Percentiles rank a stretch among this genome's conserved stretches.
phyloP scores from a whole-genome alignment of 2,888 invertebrate species.

The Athalia cordata region DNA sequence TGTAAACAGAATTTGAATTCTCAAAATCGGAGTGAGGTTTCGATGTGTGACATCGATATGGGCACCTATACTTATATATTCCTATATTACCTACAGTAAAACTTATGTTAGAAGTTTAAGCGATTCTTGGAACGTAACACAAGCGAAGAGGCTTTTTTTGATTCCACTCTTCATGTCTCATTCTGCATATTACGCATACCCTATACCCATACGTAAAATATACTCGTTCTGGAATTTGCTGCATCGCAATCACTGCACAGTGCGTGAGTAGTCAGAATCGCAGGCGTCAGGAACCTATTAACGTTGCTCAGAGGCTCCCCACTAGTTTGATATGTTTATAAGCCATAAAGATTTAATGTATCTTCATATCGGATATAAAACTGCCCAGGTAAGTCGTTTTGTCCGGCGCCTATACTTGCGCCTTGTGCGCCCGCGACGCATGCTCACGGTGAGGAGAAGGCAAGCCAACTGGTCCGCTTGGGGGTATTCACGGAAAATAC shows the following conservation, averaged over 20 bases:
- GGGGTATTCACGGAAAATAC: conserved; percentile 15
- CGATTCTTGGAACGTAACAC: neutral
- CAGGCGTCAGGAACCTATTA: conserved; percentile 18
- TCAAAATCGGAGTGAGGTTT: too few species aligned
- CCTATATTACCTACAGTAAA: neutral
- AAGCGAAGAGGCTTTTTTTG: neutral
- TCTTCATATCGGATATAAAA: conserved; percentile 40
- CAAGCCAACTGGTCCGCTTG: conserved; percentile 17
- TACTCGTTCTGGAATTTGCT: too few species aligned
- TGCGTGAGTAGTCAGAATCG: conserved; percentile 9
- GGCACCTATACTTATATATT: neutral
- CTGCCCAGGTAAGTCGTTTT: conserved; percentile 38
- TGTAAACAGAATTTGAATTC: too few species aligned
- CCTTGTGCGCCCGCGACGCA: neutral
- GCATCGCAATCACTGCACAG: neutral
- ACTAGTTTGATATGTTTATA: conserved; percentile 38
- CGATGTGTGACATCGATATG: too few species aligned
- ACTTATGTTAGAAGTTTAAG: neutral
- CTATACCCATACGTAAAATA: neutral
- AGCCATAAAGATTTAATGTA: conserved; percentile 34
- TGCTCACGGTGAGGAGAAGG: neutral
- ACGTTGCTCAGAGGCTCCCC: conserved; percentile 20
- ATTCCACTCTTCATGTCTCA: conserved; percentile 12
- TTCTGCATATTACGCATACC: neutral
- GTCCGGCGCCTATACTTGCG: conserved; percentile 16